A percentile compares a stretch with the other conserved stretches of the same genome.
Conservation (phyloP, 2,888 invertebrate species). For the Selenia dentaria region DNA sequence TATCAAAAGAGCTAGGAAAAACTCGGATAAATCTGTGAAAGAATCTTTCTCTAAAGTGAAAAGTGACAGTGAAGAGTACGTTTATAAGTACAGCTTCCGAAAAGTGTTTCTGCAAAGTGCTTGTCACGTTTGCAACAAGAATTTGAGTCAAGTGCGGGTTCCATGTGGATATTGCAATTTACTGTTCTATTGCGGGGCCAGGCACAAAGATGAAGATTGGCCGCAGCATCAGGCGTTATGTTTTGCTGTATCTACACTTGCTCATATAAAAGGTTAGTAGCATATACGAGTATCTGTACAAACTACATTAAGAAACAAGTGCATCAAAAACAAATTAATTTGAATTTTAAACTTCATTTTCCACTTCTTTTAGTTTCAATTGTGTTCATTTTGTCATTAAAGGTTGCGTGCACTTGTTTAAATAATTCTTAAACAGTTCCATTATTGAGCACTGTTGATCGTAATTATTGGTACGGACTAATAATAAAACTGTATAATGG, state of each 20-base stretch:
- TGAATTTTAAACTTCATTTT: too few relatives aligned
- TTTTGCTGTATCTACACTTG: slow-evolving; percentile 83
- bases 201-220: slow-evolving; percentile 86
- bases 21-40: slow-evolving; percentile 43
- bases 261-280: slow-evolving; percentile 79
- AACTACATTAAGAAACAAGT: too few relatives aligned
- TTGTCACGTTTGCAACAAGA: slow-evolving; percentile 81
- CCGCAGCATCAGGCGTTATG: slow-evolving; percentile 85
- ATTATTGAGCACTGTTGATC: too few relatives aligned
- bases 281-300: too few relatives aligned
- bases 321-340: too few relatives aligned
- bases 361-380: too few relatives aligned
- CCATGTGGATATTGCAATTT: slow-evolving; percentile 83
- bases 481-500: too few relatives aligned
- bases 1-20: slow-evolving; percentile 45
- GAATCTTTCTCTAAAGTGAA: slow-evolving; percentile 57
- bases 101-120: slow-evolving; percentile 85
- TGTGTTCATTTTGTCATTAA: too few relatives aligned
- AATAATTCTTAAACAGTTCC: too few relatives aligned
- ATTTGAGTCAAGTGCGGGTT: slow-evolving; percentile 54
- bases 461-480: too few relatives aligned
- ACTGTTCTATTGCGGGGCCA: slow-evolving; percentile 86
- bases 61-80: slow-evolving; percentile 85
- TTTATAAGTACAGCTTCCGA: slow-evolving; percentile 87
- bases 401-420: too few relatives aligned